Percentiles rank a stretch among this genome's conserved stretches.
Evolutionary conservation across 2,797 vertebrate species (phyloP).

Genomic region (Sebastes taczanowskii): DNA sequence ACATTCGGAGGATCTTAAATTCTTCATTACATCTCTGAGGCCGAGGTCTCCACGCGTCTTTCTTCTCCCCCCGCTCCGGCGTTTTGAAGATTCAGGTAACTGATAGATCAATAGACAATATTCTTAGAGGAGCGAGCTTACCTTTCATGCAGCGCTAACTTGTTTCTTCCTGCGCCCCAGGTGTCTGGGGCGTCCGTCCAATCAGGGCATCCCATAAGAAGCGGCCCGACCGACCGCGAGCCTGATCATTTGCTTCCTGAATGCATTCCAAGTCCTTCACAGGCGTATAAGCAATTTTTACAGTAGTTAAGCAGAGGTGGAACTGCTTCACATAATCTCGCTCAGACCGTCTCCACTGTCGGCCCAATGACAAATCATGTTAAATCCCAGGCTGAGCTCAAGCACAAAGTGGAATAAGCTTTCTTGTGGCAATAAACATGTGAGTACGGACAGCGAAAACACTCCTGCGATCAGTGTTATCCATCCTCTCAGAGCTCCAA

Average conservation of each 20-base stretch:
- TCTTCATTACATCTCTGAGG: slow-evolving; percentile 81
- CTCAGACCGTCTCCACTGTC: slow-evolving; percentile 75
- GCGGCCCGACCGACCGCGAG: slow-evolving; percentile 52
- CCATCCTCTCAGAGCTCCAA: slow-evolving; percentile 48
- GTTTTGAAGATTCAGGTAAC: slow-evolving; percentile 74
- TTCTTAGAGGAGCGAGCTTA: slow-evolving; percentile 53
- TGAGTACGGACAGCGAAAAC: slow-evolving; percentile 53
- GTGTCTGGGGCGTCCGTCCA: slow-evolving; percentile 65
- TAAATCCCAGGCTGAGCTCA: slow-evolving; percentile 81
- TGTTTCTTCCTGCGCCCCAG: slow-evolving; percentile 72
- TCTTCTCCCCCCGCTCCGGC: slow-evolving; percentile 7
- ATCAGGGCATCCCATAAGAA: slow-evolving; percentile 61
- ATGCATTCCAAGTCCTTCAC: slow-evolving; percentile 85
- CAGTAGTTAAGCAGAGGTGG: slow-evolving; percentile 85
- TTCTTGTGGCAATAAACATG: slow-evolving; percentile 70
- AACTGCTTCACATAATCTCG: slow-evolving; percentile 85
- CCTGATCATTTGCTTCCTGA: slow-evolving; percentile 77
- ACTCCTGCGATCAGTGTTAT: slow-evolving; percentile 64
- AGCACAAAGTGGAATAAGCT: slow-evolving; percentile 74
- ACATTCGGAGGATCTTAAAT: slow-evolving; percentile 83
- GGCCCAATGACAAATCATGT: slow-evolving; percentile 82
- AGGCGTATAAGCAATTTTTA: slow-evolving; percentile 87
- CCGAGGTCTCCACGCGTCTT: slow-evolving; percentile 55
- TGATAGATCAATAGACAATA: slow-evolving; percentile 73
- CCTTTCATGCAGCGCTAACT: slow-evolving; percentile 78